Base-by-base conservation (phyloP, 2,113 vertebrate genomes). In the Spea bombifrons region DNA sequence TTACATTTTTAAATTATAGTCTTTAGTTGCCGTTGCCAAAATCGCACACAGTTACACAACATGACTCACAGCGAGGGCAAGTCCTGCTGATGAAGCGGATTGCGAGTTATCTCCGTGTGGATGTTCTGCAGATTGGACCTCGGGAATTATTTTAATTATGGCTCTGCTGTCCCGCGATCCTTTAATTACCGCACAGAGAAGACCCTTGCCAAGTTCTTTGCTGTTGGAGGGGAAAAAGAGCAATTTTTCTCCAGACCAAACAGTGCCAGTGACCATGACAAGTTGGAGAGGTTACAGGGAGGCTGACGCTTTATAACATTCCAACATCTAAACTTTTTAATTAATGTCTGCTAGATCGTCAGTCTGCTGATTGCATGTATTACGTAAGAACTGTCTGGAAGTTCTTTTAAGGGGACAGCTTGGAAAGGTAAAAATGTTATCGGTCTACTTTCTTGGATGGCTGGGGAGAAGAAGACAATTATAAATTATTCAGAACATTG, bases 71-170 rank as follows among this genome's bases (percentile, higher is more conserved):
- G 44, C 13, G 7, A 16, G 30, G 67, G 66, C 47, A 30, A 46
- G 50, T 52, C 46, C 8, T 30, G 50, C 61, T 57, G 77, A 73
- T 67, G 55, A 47, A 55, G 57, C 67, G 9, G 64, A 55, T 45
- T 66, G 59, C 53, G 69, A 45, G 61, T 55, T 64, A 17, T 59
- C 13, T 43, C 7, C 55, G 4, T 30, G 44, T 63, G 61, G 57
- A 66, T 52, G 47, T 66, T 73, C 50, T 73, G 16, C 70, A 46
- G 77, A 52, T 63, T 52, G 77, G 77, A 80, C 77, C 50, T 66
- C 63, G 66, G 77, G 77, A 80, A 80, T 80, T 73, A 49, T 15
- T 73, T 71, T 80, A 80, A 80, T 80, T 80, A 73, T 64, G 55
- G 49, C 46, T 57, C 46, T 17, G 17, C 65, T 67, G 49, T 66